phyloP scores from a whole-genome alignment of 2,113 vertebrate genomes.

The Sisor rabdophorus region DNA sequence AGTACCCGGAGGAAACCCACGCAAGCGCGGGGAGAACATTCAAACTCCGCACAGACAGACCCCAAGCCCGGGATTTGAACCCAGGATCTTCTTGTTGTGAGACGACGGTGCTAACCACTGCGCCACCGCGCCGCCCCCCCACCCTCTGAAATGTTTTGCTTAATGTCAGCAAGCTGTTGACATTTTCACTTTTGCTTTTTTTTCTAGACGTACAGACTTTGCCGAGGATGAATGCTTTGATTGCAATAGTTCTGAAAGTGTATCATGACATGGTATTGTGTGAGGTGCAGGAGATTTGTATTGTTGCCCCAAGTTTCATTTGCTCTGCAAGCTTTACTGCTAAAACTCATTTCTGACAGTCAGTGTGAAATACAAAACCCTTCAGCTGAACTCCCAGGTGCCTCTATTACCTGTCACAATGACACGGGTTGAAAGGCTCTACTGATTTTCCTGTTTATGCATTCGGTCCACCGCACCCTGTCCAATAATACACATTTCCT shows the following conservation, averaged over 20 bases:
- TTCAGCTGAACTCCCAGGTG: conserved; percentile 20
- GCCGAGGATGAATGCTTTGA: conserved; percentile 4
- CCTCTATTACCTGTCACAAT: conserved; percentile 6
- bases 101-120: no score
- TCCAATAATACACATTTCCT: not conserved
- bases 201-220: conserved; percentile 4
- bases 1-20: no score
- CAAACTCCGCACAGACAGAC: no score
- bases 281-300: conserved; percentile 11
- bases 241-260: not conserved
- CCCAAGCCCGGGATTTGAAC: no score
- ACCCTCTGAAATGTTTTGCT: no score
- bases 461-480: not conserved
- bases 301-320: conserved; percentile 30
- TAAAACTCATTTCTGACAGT: conserved; percentile 51
- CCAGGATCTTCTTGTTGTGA: no score
- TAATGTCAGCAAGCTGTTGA: no score
- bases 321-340: conserved; percentile 46
- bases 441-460: conserved; percentile 29
- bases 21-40: no score
- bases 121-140: no score
- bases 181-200: not conserved
- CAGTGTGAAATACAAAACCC: conserved; percentile 48
- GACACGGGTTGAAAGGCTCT: conserved; percentile 10
- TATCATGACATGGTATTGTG: not conserved